Base-by-base conservation (phyloP, 2,888 invertebrate species). In the Ectemnius lituratus region DNA sequence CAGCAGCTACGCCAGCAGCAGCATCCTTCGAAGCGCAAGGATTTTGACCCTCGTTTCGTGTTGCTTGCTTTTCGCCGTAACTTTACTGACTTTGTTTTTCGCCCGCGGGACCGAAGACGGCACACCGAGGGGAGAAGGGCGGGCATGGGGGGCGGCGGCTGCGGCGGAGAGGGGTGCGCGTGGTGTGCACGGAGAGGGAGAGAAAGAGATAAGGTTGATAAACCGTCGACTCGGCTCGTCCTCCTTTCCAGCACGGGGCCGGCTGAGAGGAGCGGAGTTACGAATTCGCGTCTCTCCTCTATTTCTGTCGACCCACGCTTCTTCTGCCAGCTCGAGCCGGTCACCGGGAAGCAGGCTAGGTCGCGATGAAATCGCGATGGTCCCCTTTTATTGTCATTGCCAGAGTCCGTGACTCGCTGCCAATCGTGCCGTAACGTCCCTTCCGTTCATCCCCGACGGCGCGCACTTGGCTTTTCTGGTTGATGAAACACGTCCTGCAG, bases 11-110 rank as follows among this genome's bases (percentile, higher is more conserved):
- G 67, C 80, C 80, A 69, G 61, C 77, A 70, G 81, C 84, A 83
- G 84, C 80, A 86, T 88, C 87, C 86, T 87, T 86, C 88, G 85
- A 86, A 87, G 88, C 86, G 83, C 87, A 88, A 90, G 90, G 90
- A 90, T 90, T 90, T 90, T 90, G 90, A 90, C 90, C 90, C 89
- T 88, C 86, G 89, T 88, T 89, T 89, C 88, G 88, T 89, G 88
- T 89, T 89, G 89, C 88, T 90, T 87, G 88, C 87, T 79, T 89
- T 88, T 89, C 84, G 82, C 85, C 83, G 86, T 87, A 88, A 87
- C 87, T 89, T 88, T 86, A 86, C 86, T 86, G 88, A 88, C 88
- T 89, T 90, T 89, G 87, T 90, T 90, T 89, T 89, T 89, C 86
- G 87, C 87, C 87, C 83, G 77, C 82, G 86, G 86, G 83, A 82